A percentile compares a stretch with the other conserved stretches of the same genome.
phyloP scores from a whole-genome alignment of 2,113 vertebrate genomes.

The Sturnus vulgaris region DNA sequence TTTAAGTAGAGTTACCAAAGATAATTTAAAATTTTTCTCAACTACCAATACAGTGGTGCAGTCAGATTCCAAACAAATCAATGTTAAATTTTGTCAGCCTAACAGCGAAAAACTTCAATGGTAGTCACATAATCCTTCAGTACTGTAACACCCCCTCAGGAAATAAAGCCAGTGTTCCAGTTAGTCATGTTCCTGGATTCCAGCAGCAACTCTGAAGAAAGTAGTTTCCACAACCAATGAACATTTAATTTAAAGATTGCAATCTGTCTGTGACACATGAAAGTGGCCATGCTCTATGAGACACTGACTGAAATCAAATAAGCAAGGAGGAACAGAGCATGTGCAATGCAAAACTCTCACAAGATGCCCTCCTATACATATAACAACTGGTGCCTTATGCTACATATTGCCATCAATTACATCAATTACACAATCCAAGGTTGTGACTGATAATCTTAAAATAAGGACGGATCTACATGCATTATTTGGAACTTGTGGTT shows the following conservation, averaged over 20 bases:
- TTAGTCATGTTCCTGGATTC: not conserved
- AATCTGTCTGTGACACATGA: not conserved
- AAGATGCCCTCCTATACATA: not conserved
- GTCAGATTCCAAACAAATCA: not conserved
- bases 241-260: not conserved
- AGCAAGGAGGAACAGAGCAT: not conserved
- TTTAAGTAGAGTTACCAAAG: not conserved
- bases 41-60: not conserved
- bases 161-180: not conserved
- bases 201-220: not conserved
- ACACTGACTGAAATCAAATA: not conserved
- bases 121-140: not conserved
- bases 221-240: not conserved
- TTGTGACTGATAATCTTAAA: not conserved
- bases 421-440: no score
- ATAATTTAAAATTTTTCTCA: not conserved
- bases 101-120: not conserved
- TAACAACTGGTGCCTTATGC: not conserved
- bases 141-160: not conserved
- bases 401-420: not conserved
- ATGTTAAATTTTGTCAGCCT: not conserved
- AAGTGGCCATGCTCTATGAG: fast-evolving
- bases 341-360: fast-evolving
- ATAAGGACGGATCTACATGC: fast-evolving
- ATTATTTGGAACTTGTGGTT: not conserved